Percentiles rank a stretch among this genome's conserved stretches.
Conservation (phyloP, 92 coral and sea anemone species). For the Palythoa caribaeorum region DNA sequence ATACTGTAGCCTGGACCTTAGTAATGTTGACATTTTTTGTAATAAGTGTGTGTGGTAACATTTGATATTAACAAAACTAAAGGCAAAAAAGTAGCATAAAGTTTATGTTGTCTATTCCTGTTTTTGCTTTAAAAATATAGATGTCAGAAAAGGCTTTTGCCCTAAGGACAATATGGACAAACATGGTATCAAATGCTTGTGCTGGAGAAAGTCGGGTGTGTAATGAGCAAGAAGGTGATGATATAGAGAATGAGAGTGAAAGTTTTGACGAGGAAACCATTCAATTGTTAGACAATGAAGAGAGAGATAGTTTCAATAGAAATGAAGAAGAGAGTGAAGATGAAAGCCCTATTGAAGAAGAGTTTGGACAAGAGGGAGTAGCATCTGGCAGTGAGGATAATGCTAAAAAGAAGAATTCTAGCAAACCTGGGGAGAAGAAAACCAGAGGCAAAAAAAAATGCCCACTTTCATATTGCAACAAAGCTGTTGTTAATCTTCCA, state of each 20-base stretch:
- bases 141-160: conserved; percentile 8
- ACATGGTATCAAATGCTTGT: conserved; percentile 5
- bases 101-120: not conserved
- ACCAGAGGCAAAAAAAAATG: conserved; percentile 44
- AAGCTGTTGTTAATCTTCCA: conserved; percentile 37
- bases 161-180: not conserved
- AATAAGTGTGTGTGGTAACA: not conserved
- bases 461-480: conserved; percentile 38
- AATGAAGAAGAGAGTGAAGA: not conserved
- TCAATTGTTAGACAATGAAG: not conserved
- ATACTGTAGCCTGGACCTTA: not conserved
- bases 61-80: not conserved
- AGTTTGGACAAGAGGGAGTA: conserved; percentile 21
- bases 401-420: conserved; percentile 18
- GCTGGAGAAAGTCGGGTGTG: not conserved
- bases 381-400: conserved; percentile 18
- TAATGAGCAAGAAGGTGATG: not conserved
- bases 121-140: not conserved
- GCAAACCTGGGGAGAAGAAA: conserved; percentile 7
- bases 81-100: conserved; percentile 3
- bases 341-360: not conserved
- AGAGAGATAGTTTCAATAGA: not conserved
- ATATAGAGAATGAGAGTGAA: not conserved
- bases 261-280: not conserved
- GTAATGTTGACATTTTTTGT: not conserved